Conservation (phyloP, 1,140 invertebrate genomes). For the Bombyx mori region ASM3026992v2 NC_085107.1:16657501-16658000, state of each 20-base stretch:
- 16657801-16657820: too few species aligned
- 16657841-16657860: too few species aligned
- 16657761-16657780: background rate
- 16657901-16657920: too few species aligned
- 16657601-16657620: conserved; percentile 75
- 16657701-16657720: conserved; percentile 79
- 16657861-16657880: too few species aligned
- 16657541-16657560: background rate
- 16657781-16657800: background rate
- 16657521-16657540: background rate
- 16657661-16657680: conserved; percentile 42
- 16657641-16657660: conserved; percentile 41
- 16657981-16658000: too few species aligned
- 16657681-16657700: conserved; percentile 69
- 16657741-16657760: conserved; percentile 67
- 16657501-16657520: background rate
- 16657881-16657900: too few species aligned
- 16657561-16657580: conserved; percentile 29
- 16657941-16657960: too few species aligned
- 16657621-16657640: conserved; percentile 76
- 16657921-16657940: too few species aligned
- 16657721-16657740: conserved; percentile 70
- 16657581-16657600: conserved; percentile 77
- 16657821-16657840: too few species aligned
- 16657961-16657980: too few species aligned